Conservation (phyloP, 2,888 invertebrate species). For the Nomada hirtipes region DNA sequence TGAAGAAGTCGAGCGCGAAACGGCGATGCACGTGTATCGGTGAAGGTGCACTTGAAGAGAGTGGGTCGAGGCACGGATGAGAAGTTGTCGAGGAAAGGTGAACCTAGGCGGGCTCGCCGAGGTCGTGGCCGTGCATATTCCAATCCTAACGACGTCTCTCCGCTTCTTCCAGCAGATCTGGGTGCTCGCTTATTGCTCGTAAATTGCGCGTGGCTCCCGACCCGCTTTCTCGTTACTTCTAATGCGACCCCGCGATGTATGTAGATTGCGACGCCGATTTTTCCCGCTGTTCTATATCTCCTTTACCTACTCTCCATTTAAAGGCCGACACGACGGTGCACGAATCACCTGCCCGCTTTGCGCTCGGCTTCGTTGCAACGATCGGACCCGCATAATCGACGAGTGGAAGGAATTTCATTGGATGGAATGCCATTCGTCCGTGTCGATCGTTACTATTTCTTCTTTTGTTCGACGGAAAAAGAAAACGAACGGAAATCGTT, state of each 20-base stretch:
- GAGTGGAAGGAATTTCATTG: slow-evolving; percentile 40
- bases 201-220: slow-evolving; percentile 80
- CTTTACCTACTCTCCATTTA: not conserved
- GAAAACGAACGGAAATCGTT: not conserved
- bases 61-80: slow-evolving; percentile 72
- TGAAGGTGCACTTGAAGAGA: slow-evolving; percentile 74
- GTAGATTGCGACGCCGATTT: slow-evolving; percentile 64
- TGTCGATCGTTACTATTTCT: slow-evolving; percentile 12
- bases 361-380: slow-evolving; percentile 49
- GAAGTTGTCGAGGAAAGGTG: slow-evolving; percentile 76
- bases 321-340: slow-evolving; percentile 46
- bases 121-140: slow-evolving; percentile 81
- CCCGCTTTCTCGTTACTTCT: slow-evolving; percentile 78
- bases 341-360: slow-evolving; percentile 60
- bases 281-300: slow-evolving; percentile 32
- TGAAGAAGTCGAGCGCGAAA: slow-evolving; percentile 62
- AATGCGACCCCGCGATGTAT: slow-evolving; percentile 71
- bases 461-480: not conserved
- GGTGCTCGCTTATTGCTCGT: slow-evolving; percentile 79
- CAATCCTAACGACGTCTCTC: slow-evolving; percentile 80
- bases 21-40: slow-evolving; percentile 60
- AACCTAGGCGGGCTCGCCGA: slow-evolving; percentile 75
- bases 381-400: slow-evolving; percentile 34
- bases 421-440: not conserved
- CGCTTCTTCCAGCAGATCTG: slow-evolving; percentile 70